These are phyloP conservation scores for Eristalis arbustorum DNA, from an alignment of 2,888 invertebrate genomes.

Conservation along the genomic window DNA sequence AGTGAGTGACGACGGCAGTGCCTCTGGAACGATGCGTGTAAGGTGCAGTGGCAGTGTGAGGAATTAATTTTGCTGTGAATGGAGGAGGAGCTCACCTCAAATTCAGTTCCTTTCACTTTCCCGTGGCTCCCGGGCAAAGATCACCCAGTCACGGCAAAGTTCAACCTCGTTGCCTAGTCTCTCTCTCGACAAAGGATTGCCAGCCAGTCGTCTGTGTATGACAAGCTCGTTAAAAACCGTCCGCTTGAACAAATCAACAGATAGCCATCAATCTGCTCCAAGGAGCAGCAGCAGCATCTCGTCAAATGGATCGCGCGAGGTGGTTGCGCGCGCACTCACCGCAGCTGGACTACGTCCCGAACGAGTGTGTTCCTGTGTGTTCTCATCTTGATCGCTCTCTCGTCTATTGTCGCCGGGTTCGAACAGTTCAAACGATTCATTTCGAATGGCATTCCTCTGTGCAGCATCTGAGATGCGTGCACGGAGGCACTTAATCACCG, in stretches of 20 bases:
- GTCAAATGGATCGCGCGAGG: conserved; percentile 57
- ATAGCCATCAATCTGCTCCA: conserved; percentile 46
- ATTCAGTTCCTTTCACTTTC: neutral
- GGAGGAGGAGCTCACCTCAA: too few species aligned
- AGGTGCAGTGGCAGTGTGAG: conserved; percentile 10
- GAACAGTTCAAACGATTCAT: conserved; percentile 41
- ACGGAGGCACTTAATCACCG: conserved; percentile 64
- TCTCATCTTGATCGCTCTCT: neutral
- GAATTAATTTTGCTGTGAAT: conserved; percentile 55
- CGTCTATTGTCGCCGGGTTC: neutral
- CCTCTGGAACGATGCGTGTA: neutral
- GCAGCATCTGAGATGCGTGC: conserved; percentile 64
- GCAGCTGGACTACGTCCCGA: neutral
- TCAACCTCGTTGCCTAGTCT: neutral
- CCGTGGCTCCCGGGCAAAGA: too few species aligned
- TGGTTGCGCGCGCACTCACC: conserved; percentile 30
- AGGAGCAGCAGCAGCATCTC: conserved; percentile 23
- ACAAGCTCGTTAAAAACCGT: conserved; percentile 56
- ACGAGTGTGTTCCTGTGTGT: conserved; percentile 21
- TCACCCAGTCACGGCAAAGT: too few species aligned
- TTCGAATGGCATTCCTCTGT: conserved; percentile 50
- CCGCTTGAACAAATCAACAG: conserved; percentile 44
- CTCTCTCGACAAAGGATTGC: neutral
- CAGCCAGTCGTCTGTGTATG: conserved; percentile 47
- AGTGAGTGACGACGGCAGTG: neutral